Base-by-base conservation (phyloP, 1,140 invertebrate species). In the Drosophila willistoni region DNA sequence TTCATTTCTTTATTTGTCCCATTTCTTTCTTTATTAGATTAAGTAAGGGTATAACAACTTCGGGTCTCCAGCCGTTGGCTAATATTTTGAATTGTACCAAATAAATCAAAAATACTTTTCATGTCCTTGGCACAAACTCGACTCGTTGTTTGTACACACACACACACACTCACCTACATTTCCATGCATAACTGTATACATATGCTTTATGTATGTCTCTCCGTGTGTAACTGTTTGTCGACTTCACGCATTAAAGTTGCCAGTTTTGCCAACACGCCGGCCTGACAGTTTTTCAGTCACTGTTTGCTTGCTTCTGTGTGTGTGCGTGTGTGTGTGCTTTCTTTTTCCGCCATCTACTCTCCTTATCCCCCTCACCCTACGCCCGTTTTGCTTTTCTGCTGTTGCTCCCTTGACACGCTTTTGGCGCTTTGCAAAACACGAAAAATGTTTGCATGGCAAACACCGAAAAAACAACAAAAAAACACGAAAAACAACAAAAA, bases 371-470 rank as follows among this genome's bases (percentile, higher is more conserved):
- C n/a, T 7, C 44, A 9, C 17, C 7, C 17, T 51, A 1, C 3
- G 36, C 0, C 3, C 22, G 7, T 10, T 1, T 7, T 19, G 9
- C 33, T 39, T 34, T 59, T 29, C 29, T 59, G 33, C 33, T 59
- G 54, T 56, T 56, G 54, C 56, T 59, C 56, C 56, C 56, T 59
- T 59, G 56, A 59, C 56, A 59, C 56, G 56, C 56, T 59, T 59
- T 59, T 59, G 56, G 56, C 56, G 56, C 56, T 59, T 59, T 59
- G 33, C 56, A 59, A 59, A 59, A 59, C 56, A 59, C 56, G 33
- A 39, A 59, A 59, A 59, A 59, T 59, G 56, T 59, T 59, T 59
- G 56, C 56, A 59, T 59, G 56, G 56, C 33, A 59, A 59, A 59
- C 56, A 59, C 33, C 14, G 33, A 39, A 59, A 59, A 59, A 59